Percentiles rank a stretch among this genome's conserved stretches.
These are phyloP conservation scores for Takifugu flavidus DNA, from an alignment of 2,113 vertebrate species.

Conservation along the genomic window DNA sequence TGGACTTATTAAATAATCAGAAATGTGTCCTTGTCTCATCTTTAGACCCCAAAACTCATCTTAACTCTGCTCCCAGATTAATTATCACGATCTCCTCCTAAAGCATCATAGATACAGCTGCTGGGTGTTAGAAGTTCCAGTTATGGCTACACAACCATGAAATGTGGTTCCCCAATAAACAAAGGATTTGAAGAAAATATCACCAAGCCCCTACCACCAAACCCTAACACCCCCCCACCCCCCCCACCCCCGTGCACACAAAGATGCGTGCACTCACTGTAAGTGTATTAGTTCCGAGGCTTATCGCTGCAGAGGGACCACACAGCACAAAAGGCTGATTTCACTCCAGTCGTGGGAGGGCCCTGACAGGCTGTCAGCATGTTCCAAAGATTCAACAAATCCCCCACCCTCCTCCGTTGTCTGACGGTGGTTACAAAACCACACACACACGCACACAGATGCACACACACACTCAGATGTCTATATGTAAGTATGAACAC, in stretches of 20 bases:
- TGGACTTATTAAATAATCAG: too few relatives aligned
- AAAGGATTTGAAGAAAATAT: neutral
- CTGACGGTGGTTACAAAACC: conserved; percentile 9
- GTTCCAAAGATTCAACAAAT: conserved; percentile 31
- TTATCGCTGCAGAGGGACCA: conserved; percentile 49
- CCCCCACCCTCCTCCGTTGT: neutral
- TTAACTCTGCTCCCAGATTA: too few relatives aligned
- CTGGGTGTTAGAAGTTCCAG: too few relatives aligned
- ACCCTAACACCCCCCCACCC: neutral
- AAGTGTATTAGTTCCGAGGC: conserved; percentile 41
- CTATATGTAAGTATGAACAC: neutral
- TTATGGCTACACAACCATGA: too few relatives aligned
- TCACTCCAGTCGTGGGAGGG: conserved; percentile 55
- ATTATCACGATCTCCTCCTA: too few relatives aligned
- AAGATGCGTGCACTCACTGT: conserved; percentile 12
- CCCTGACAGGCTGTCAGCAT: conserved; percentile 53
- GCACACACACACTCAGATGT: conserved; percentile 1
- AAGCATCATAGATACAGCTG: too few relatives aligned
- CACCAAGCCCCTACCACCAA: neutral
- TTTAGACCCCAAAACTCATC: too few relatives aligned
- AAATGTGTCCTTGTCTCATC: too few relatives aligned
- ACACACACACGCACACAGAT: neutral
- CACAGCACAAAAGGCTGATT: conserved; percentile 53
- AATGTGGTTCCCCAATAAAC: neutral
- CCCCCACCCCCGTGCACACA: conserved; percentile 14